Conservation (phyloP, 2,888 invertebrate genomes). For the Petrolisthes manimaculis region DNA sequence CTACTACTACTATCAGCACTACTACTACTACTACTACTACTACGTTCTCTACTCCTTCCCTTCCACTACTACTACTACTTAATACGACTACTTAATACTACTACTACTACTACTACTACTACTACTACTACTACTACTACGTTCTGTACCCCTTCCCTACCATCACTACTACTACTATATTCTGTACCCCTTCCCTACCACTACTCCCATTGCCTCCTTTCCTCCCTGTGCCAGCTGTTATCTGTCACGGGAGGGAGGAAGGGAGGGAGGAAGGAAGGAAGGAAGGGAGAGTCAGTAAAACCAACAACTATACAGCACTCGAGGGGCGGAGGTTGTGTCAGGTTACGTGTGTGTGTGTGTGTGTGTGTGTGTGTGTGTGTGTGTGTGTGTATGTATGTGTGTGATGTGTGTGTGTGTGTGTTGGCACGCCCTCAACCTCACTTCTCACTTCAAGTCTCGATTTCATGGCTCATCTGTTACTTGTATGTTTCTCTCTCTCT, state of each 20-base stretch:
- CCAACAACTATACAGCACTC: background rate
- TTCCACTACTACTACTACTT: no score
- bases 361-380: background rate
- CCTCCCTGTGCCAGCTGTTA: no score
- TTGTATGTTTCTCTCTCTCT: conserved; percentile 7
- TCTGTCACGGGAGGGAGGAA: background rate
- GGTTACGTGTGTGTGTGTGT: background rate
- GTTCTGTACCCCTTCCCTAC: background rate
- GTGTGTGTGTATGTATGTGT: background rate
- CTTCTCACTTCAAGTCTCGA: background rate
- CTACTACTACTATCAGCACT: no score
- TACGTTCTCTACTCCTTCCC: background rate
- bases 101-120: conserved; percentile 8
- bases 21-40: no score
- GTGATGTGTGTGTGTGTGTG: background rate
- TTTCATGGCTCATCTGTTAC: background rate
- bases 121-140: background rate
- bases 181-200: background rate
- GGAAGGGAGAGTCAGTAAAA: background rate
- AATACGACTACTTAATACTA: background rate
- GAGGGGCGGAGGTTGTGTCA: background rate
- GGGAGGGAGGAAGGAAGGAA: background rate
- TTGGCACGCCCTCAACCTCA: no score
- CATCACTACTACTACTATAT: background rate
- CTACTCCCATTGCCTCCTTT: background rate